These are phyloP conservation scores for Chymomyza costata DNA, from an alignment of 1,140 invertebrate species.

Conservation along the genomic window DNA sequence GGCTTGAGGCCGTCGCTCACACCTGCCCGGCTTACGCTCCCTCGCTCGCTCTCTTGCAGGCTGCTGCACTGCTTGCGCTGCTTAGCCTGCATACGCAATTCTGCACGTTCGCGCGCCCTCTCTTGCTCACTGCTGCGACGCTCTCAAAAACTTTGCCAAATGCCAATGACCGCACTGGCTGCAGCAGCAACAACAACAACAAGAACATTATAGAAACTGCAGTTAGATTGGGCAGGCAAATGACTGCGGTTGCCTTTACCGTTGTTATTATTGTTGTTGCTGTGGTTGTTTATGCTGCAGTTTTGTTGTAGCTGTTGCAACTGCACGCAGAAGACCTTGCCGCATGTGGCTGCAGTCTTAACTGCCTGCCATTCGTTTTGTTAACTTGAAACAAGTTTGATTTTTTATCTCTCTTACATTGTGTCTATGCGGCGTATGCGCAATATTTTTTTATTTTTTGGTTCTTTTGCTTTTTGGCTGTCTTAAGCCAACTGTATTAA, in stretches of 20 bases:
- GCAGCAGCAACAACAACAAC: too few species aligned
- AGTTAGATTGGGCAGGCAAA: conserved; percentile 45
- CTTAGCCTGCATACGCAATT: too few species aligned
- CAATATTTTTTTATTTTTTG: too few species aligned
- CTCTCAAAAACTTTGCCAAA: conserved; percentile 1
- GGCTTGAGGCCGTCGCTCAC: conserved; percentile 49
- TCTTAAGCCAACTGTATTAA: conserved; percentile 62
- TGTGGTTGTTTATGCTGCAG: conserved; percentile 6
- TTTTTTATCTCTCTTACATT: too few species aligned
- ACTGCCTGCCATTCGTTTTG: too few species aligned
- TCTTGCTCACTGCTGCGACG: not conserved
- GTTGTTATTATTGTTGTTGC: conserved; percentile 14
- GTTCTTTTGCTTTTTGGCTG: too few species aligned
- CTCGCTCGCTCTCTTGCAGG: conserved; percentile 5
- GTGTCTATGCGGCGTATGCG: too few species aligned
- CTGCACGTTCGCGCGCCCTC: conserved; percentile 6
- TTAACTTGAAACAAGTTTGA: too few species aligned
- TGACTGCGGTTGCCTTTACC: not conserved
- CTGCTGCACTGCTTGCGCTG: not conserved
- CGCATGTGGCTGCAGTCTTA: too few species aligned
- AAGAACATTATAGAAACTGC: too few species aligned
- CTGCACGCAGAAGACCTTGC: conserved; percentile 69
- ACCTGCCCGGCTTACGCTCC: too few species aligned
- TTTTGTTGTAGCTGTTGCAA: conserved; percentile 28
- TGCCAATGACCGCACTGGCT: conserved; percentile 60